Evolutionary conservation across 2,797 vertebrate genomes (phyloP).

Genomic region (Strix occidentalis): DNA sequence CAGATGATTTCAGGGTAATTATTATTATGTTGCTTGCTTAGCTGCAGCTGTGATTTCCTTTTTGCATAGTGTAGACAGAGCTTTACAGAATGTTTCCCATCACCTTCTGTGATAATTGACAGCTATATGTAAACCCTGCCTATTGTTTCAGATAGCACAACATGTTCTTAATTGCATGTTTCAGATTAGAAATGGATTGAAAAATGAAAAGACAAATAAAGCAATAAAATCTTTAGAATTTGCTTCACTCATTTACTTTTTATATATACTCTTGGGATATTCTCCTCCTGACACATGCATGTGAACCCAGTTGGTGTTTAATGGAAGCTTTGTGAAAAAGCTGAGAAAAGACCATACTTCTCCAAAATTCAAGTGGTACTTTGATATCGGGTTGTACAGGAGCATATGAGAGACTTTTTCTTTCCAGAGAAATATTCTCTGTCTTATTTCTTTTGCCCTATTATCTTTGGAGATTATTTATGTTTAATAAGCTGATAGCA

Average conservation of each 20-base stretch:
- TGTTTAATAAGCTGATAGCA: background rate
- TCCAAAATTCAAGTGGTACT: background rate
- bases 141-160: conserved; percentile 44
- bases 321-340: background rate
- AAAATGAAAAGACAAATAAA: conserved; percentile 30
- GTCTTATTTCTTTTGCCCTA: background rate
- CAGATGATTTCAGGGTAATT: conserved; percentile 50
- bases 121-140: conserved; percentile 18
- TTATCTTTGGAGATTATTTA: conserved; percentile 29
- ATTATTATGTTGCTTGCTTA: conserved; percentile 31
- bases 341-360: background rate
- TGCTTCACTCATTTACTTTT: background rate
- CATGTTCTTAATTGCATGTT: conserved; percentile 50
- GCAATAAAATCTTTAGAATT: background rate
- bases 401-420: background rate
- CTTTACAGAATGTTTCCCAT: conserved; percentile 37
- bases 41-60: conserved; percentile 54
- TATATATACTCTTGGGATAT: background rate
- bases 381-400: background rate
- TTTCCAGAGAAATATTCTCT: background rate
- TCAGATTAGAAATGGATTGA: conserved; percentile 29
- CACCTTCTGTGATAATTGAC: conserved; percentile 37
- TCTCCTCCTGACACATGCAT: background rate
- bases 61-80: background rate
- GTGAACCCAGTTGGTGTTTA: background rate